A percentile compares a stretch with the other conserved stretches of the same genome.
phyloP scores from a whole-genome alignment of 2,888 invertebrate species.

The Drosophila eohydei region DNA sequence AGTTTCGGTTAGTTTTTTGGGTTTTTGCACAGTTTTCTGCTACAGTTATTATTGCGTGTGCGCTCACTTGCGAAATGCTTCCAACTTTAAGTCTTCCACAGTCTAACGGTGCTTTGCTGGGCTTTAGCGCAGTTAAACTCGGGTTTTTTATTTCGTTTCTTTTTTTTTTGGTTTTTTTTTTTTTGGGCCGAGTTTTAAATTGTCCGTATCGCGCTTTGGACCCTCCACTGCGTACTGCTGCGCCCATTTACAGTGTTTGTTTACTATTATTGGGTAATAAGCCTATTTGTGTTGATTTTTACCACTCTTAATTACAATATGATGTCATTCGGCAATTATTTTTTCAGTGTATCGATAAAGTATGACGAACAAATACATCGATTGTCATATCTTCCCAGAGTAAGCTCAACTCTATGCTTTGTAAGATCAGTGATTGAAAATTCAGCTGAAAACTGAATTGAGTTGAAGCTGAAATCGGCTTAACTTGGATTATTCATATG shows the following conservation, averaged over 20 bases:
- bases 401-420: neutral
- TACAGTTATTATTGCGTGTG: slow-evolving; percentile 70
- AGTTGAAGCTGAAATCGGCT: neutral
- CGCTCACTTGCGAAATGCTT: slow-evolving; percentile 62
- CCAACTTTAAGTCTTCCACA: slow-evolving; percentile 32
- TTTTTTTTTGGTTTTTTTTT: slow-evolving; percentile 16
- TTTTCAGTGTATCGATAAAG: slow-evolving; percentile 5
- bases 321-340: slow-evolving; percentile 20
- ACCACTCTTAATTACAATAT: slow-evolving; percentile 8
- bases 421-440: neutral
- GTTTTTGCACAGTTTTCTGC: slow-evolving; percentile 54
- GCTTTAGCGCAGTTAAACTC: slow-evolving; percentile 58
- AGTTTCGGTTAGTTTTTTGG: slow-evolving; percentile 3
- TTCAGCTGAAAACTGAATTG: neutral
- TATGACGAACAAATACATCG: neutral
- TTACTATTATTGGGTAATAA: slow-evolving; percentile 37
- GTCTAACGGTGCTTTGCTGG: slow-evolving; percentile 60
- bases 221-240: slow-evolving; percentile 20
- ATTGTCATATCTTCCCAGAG: neutral
- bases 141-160: slow-evolving; percentile 7
- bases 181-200: slow-evolving; percentile 46
- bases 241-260: slow-evolving; percentile 34
- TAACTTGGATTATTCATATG: neutral
- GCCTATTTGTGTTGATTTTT: slow-evolving; percentile 2
- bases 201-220: slow-evolving; percentile 46